A percentile compares a stretch with the other conserved stretches of the same genome.
These are phyloP conservation scores for Xanthorhoe designata DNA, from an alignment of 2,888 invertebrate species.

Conservation along the genomic window DNA sequence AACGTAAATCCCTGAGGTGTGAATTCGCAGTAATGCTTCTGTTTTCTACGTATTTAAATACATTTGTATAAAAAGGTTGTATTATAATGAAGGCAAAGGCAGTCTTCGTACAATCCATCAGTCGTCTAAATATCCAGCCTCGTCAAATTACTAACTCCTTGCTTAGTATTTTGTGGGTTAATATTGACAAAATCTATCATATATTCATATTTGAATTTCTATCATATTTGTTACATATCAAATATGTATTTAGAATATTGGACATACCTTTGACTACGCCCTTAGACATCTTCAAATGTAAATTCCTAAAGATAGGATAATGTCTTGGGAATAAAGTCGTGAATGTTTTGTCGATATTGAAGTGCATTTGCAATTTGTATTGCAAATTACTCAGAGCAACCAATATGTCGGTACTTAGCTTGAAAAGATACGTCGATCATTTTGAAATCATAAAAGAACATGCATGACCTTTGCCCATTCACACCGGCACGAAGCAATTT, in stretches of 20 bases:
- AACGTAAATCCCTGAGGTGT: background rate
- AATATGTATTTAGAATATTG: no score
- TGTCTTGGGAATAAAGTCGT: no score
- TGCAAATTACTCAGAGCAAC: background rate
- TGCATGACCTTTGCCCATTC: constrained; percentile 27
- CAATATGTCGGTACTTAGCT: background rate
- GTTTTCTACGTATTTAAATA: background rate
- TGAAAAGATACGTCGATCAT: background rate
- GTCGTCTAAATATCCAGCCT: background rate
- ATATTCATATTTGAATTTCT: no score
- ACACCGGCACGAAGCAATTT: constrained; percentile 43
- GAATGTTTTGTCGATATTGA: no score
- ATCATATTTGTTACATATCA: no score
- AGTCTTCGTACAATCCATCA: background rate
- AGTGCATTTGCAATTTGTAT: background rate
- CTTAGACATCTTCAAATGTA: no score
- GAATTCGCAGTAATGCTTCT: background rate
- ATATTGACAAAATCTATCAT: background rate
- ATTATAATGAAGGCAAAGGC: background rate
- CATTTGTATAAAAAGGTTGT: background rate
- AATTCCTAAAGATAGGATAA: no score
- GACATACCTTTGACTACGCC: no score
- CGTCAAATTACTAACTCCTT: background rate
- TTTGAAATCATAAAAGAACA: constrained; percentile 12
- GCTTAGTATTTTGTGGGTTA: background rate